Evolutionary conservation across 2,113 vertebrate species (phyloP), one percentile per base, ranked within the genome.

Genomic region (Conger conger): DNA sequence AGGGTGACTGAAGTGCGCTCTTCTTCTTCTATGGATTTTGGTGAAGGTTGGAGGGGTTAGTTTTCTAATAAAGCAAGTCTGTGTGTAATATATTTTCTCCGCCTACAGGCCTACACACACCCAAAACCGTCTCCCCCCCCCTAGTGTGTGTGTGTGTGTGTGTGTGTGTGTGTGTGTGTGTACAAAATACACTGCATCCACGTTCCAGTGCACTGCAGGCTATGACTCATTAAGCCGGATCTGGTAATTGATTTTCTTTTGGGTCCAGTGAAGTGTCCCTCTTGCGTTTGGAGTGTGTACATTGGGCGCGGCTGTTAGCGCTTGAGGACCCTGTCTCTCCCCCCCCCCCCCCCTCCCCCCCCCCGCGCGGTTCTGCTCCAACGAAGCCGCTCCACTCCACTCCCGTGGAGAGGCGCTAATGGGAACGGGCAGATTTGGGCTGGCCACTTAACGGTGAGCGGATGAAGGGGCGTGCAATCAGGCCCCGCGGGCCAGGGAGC

Each of bases 241-340:
- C 33, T 82, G 42, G 80, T 40, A 82, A 54, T 82, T 37, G 35
- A 79, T 79, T 79, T 80, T 80, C 23, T 42, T 80, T 38, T 73
- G 8, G 82, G 35, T 23, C 36, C n/a, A 17, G 2, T 83, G n/a
- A 68, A 40, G 57, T n/a, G 80, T n/a, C 37, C 27, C 38, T 80
- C 38, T 80, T 40, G 18, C 42, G 8, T 36, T 27, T 83, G 63
- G 38, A 76, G 38, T 83, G 82, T 35, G 38, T 77, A 36, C 38
- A 35, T 35, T 68, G 76, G 76, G 82, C n/a, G 36, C 15, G 60
- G 38, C 42, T 36, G 40, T 85, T 81, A 85, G 30, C 38, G 30
- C 81, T 73, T 80, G 27, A 57, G 8, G 17, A 37, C 79, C 35
- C 60, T 38, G 40, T n/a, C n/a, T n/a, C n/a, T n/a, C n/a, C n/a